These are phyloP conservation scores for Oryctolagus cuniculus DNA, from an alignment of 2,113 vertebrate species.

Conservation along the genomic window DNA sequence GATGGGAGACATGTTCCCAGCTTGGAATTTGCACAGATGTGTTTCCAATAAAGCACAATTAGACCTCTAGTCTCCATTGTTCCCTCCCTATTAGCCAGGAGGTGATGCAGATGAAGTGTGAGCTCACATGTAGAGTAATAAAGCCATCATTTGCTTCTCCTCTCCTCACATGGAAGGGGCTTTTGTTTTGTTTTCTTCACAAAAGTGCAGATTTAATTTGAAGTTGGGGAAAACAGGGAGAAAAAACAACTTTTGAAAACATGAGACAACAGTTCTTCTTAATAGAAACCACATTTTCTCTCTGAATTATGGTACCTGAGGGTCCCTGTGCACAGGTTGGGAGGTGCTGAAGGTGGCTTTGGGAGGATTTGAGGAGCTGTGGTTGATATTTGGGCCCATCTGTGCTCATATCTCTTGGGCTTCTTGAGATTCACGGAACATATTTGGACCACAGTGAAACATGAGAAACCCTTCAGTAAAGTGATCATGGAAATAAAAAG, in stretches of 20 bases:
- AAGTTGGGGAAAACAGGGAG: slow-evolving; percentile 63
- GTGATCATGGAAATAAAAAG: slow-evolving; percentile 71
- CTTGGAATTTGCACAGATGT: slow-evolving; percentile 48
- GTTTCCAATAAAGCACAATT: slow-evolving; percentile 60
- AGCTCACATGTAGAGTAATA: slow-evolving; percentile 36
- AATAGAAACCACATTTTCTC: slow-evolving; percentile 79
- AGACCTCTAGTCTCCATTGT: not conserved
- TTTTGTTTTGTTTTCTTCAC: slow-evolving; percentile 55
- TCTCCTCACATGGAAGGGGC: slow-evolving; percentile 15
- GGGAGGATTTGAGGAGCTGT: not conserved
- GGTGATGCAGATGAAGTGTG: slow-evolving; percentile 46
- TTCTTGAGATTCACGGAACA: slow-evolving; percentile 62
- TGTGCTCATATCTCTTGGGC: slow-evolving; percentile 50
- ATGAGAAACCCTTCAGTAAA: slow-evolving; percentile 67
- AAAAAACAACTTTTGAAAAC: slow-evolving; percentile 71
- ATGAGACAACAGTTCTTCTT: slow-evolving; percentile 62
- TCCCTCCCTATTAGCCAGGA: not conserved
- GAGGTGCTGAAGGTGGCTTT: slow-evolving; percentile 48
- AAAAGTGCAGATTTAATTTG: slow-evolving; percentile 72
- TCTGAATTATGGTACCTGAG: slow-evolving; percentile 63
- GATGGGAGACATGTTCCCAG: slow-evolving; percentile 17
- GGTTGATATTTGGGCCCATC: slow-evolving; percentile 67
- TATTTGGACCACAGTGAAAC: slow-evolving; percentile 64
- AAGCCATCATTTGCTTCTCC: slow-evolving; percentile 30
- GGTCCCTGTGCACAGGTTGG: not conserved